Base-by-base conservation (phyloP, 2,888 invertebrate genomes). In the Hydropsyche betteni region DNA sequence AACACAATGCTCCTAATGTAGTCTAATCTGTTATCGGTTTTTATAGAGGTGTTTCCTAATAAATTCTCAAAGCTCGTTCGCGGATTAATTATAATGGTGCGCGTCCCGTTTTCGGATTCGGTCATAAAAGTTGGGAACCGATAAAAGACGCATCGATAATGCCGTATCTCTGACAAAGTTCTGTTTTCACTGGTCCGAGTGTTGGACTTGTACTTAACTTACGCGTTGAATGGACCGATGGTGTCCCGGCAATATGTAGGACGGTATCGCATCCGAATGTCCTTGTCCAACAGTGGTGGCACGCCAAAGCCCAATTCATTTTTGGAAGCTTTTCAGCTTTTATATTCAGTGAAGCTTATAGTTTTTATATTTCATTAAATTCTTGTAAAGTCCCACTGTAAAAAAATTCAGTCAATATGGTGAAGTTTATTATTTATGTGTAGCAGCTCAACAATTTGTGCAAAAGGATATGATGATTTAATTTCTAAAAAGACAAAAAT, bases 201-300 rank as follows among this genome's bases (percentile, higher is more conserved):
- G 51, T 61, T 38, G 72, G 72, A 36, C 72, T 72, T 72, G 72
- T 72, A 72, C 75, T 69, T 75, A 44, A 71, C 71, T 44, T 44
- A 44, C 72, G 71, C 71, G 71, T 70, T 71, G 71, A 70, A 64
- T 70, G 70, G 64, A 55, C 72, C 68, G 68, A 52, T 72, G 44
- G 44, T 44, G 72, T 72, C 72, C 70, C 71, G 33, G 68, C 73
- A 73, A 71, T 75, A 71, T 75, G 72, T 75, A 68, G 71, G 75
- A 75, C 71, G 71, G 71, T 75, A 75, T 75, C 75, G 73, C 76
- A 76, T 76, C 76, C 68, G 68, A 76, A 69, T 76, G 76, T 68
- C 76, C 76, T 76, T 76, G 76, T 53, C 44, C 2, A 0, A 50
- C 76, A 76, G 73, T 14, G 76, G 68, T 34, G 69, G 12, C 68